Percentiles rank a stretch among this genome's conserved stretches.
phyloP scores from a whole-genome alignment of 2,797 vertebrate species.

The Phalloptychus januarius region DNA sequence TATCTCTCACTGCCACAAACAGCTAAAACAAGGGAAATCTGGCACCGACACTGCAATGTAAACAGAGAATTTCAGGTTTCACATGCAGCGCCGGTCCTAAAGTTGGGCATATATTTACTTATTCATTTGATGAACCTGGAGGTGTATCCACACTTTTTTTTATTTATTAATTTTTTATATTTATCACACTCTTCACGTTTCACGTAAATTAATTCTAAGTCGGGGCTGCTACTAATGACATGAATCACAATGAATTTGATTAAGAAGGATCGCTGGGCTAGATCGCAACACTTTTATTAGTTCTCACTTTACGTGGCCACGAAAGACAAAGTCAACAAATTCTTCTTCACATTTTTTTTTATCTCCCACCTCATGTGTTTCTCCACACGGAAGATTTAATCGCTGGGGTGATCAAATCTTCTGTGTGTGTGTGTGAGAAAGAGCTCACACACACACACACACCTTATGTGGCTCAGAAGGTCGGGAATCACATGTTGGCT shows the following conservation, averaged over 20 bases:
- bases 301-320: background rate
- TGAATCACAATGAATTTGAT: background rate
- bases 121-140: background rate
- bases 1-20: background rate
- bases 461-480: background rate
- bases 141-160: background rate
- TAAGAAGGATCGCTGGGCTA: background rate
- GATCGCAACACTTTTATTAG: background rate
- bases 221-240: background rate
- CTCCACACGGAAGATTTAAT: background rate
- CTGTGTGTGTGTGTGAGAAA: too few species aligned
- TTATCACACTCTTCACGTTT: background rate
- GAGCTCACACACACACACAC: background rate
- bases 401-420: background rate
- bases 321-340: background rate
- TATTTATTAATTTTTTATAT: background rate
- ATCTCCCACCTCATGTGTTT: background rate
- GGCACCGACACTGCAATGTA: background rate
- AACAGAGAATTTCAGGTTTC: slow-evolving; percentile 1
- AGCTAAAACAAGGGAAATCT: background rate
- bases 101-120: background rate
- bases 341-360: background rate
- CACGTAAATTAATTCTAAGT: background rate
- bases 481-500: background rate
- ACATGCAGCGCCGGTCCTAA: background rate